Evolutionary conservation across 2,888 invertebrate species (phyloP).

Genomic region (Onchidella celtica): DNA sequence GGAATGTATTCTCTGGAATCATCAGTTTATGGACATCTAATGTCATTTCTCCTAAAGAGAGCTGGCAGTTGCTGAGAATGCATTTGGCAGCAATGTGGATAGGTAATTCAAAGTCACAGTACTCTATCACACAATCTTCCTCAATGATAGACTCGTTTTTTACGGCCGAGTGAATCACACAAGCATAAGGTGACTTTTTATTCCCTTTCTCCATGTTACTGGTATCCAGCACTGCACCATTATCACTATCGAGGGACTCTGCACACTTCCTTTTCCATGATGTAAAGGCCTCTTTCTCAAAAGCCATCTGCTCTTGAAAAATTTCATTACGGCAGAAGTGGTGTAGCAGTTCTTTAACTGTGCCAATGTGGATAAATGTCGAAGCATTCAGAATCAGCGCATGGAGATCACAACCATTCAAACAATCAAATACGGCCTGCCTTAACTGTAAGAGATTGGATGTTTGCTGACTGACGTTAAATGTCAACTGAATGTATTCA

Average conservation of each 20-base stretch:
- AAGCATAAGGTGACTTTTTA: slow-evolving; percentile 63
- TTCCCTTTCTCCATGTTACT: background rate
- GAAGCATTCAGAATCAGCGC: slow-evolving; percentile 79
- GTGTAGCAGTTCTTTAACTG: slow-evolving; percentile 78
- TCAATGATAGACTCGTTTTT: slow-evolving; percentile 61
- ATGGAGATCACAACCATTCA: slow-evolving; percentile 73
- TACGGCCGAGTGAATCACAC: slow-evolving; percentile 76
- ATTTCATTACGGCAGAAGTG: slow-evolving; percentile 71
- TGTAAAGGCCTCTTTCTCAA: slow-evolving; percentile 70
- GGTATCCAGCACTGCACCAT: background rate
- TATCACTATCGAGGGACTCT: background rate
- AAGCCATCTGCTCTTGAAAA: slow-evolving; percentile 67
- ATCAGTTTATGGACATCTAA: background rate
- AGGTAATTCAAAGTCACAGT: slow-evolving; percentile 76
- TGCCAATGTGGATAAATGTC: slow-evolving; percentile 81
- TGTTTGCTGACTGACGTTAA: slow-evolving; percentile 71
- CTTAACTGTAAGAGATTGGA: slow-evolving; percentile 69
- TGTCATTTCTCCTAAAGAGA: slow-evolving; percentile 34
- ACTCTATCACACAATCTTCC: slow-evolving; percentile 76
- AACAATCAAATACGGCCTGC: slow-evolving; percentile 70
- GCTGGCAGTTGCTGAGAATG: slow-evolving; percentile 79
- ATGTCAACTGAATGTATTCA: slow-evolving; percentile 73
- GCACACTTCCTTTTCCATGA: slow-evolving; percentile 54
- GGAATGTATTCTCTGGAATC: slow-evolving; percentile 70
- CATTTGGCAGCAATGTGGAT: slow-evolving; percentile 70